Conservation (phyloP, 2,888 invertebrate genomes). For the Drosophila heteroneura region DNA sequence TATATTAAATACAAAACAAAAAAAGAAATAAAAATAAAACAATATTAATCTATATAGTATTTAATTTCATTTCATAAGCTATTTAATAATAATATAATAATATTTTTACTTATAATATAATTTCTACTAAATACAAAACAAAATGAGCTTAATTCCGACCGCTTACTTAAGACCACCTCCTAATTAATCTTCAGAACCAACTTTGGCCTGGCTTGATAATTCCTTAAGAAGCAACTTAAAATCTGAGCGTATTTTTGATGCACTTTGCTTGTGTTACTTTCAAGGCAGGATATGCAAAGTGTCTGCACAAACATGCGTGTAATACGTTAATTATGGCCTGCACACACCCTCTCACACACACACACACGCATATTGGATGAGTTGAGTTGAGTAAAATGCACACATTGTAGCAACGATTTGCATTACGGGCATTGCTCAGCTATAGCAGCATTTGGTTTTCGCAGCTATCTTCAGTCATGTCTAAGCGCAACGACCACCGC, state of each 20-base stretch:
- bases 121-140: background rate
- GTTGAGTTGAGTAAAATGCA: conserved; percentile 34
- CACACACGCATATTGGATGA: conserved; percentile 2
- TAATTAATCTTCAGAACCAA: background rate
- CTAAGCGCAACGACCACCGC: conserved; percentile 30
- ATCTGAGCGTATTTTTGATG: conserved; percentile 1
- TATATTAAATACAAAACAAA: background rate
- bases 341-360: conserved; percentile 6
- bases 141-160: background rate
- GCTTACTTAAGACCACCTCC: background rate
- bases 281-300: conserved; percentile 60
- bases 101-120: background rate
- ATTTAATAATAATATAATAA: background rate
- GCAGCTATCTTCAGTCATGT: conserved; percentile 52
- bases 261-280: background rate
- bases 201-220: conserved; percentile 25
- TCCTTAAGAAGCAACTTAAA: conserved; percentile 35
- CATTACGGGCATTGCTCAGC: conserved; percentile 73
- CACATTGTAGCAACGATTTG: conserved; percentile 73
- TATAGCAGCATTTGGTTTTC: conserved; percentile 41
- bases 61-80: background rate
- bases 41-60: background rate
- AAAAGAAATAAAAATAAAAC: background rate
- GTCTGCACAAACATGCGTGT: conserved; percentile 69
- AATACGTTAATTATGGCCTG: conserved; percentile 72